Base-by-base conservation (phyloP, 2,888 invertebrate species). In the Coelinius sp. region DNA sequence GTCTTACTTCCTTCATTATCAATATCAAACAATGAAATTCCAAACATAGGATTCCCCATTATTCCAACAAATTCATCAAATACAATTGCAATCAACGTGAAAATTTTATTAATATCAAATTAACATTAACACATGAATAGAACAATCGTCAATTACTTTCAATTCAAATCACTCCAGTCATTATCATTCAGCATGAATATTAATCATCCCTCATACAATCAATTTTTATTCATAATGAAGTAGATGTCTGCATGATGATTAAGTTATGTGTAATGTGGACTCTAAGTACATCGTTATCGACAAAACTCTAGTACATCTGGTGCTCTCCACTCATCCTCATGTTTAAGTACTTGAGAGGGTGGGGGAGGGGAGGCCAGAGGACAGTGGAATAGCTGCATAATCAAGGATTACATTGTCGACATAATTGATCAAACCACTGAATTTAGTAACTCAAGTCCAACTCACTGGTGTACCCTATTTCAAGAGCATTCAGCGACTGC, bases 381-480 rank as follows among this genome's bases (percentile, higher is more conserved):
- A 14, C 12, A 59, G 35, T 14, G 17, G 35, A 5, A 59, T 59
- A 20, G 35, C 31, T 59, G 31, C 52, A 52, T 67, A 67, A 71
- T 68, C 62, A 68, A 41, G 63, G 62, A 71, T 67, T 66, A 71
- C 62, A 63, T 41, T 49, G 52, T 24, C 12, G 4, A 8, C 41
- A 71, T 71, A 71, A 71, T 71, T 71, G 67, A 71, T 67, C 49
- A 49, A 69, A 69, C 49, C 31, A 17, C 63, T 63, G 56, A 10
- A 31, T 44, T 24, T 41, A 63, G 62, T 63, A 49, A 67, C 52
- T 52, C 49, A 44, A 25, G 35, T 59, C 46, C 66, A 49, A 64
- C 14, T 44, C 22, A 49, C 10, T 49, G 49, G 7, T 46, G 46
- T 46, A 10, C 56, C 6, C 7, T 20, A 17, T 35, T 53, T 53